These are phyloP conservation scores for Tokudaia muenninki DNA, from an alignment of 2,797 vertebrate species.

Conservation along the genomic window DNA sequence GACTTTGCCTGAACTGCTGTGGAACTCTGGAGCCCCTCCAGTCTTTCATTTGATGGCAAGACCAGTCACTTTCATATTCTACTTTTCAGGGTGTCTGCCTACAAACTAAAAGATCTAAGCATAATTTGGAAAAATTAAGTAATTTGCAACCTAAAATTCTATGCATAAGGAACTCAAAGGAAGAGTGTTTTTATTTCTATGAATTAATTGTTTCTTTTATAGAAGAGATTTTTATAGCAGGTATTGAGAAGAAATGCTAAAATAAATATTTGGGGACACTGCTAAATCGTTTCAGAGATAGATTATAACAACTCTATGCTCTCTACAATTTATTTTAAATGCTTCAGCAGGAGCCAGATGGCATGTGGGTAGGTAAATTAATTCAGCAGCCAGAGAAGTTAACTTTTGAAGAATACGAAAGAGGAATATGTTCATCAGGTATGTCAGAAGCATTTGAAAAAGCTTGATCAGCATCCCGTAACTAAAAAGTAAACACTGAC, in stretches of 20 bases:
- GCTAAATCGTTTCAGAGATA: not conserved
- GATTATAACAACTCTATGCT: not conserved
- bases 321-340: constrained; percentile 27
- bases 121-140: not conserved
- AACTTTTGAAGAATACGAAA: not conserved
- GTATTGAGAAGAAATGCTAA: not conserved
- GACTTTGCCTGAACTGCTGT: not conserved
- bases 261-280: not conserved
- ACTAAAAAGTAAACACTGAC: not conserved
- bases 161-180: not conserved
- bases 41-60: not conserved
- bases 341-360: not conserved
- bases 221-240: not conserved
- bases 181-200: not conserved
- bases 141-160: not conserved
- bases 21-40: not conserved
- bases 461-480: not conserved
- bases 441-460: not conserved
- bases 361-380: not conserved
- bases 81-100: not conserved
- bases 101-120: not conserved
- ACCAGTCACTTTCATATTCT: not conserved
- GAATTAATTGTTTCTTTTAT: not conserved
- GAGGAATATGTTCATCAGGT: not conserved
- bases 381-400: not conserved